Percentiles rank a stretch among this genome's conserved stretches.
Conservation (phyloP, 2,797 vertebrate genomes). For the Melanogrammus aeglefinus region DNA sequence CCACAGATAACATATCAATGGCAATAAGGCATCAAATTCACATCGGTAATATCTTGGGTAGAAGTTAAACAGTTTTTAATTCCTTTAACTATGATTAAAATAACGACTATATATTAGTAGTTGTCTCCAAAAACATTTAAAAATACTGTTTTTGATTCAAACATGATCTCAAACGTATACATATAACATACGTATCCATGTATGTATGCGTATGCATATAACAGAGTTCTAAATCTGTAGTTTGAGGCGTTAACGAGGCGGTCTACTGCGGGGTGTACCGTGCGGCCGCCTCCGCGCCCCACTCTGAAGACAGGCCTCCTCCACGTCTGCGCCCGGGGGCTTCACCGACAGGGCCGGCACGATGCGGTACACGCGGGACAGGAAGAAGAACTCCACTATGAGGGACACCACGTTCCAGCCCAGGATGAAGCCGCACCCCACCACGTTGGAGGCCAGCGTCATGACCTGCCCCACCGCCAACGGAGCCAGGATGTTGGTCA, state of each 20-base stretch:
- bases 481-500: conserved; percentile 77
- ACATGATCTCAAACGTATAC: not conserved
- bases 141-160: no score
- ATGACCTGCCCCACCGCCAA: conserved; percentile 78
- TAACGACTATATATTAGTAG: not conserved
- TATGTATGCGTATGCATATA: no score
- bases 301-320: conserved; percentile 59
- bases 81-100: not conserved
- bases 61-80: no score
- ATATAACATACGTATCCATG: no score
- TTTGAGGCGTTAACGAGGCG: not conserved
- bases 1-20: no score
- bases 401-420: conserved; percentile 81
- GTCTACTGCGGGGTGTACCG: conserved; percentile 47
- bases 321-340: conserved; percentile 54
- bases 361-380: conserved; percentile 77
- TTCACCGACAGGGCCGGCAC: conserved; percentile 76
- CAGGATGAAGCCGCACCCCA: conserved; percentile 80
- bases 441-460: conserved; percentile 79
- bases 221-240: not conserved
- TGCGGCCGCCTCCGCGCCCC: conserved; percentile 56
- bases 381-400: conserved; percentile 81
- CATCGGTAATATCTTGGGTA: no score
- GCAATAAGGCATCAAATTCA: no score
- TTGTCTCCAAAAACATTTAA: not conserved